These are phyloP conservation scores for Pterocles gutturalis DNA, from an alignment of 2,113 vertebrate genomes.

Conservation along the genomic window DNA sequence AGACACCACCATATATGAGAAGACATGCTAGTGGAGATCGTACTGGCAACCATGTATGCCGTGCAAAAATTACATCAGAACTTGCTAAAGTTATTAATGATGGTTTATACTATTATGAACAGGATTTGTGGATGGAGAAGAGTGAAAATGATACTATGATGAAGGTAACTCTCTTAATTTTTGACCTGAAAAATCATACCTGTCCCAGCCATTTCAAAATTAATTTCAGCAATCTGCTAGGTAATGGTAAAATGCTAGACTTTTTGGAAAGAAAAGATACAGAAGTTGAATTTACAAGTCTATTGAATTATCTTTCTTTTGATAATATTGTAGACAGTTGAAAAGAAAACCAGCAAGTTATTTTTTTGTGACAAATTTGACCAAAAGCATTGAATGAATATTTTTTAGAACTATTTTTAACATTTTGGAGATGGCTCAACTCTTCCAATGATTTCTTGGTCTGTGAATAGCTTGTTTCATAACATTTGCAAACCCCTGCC, in stretches of 20 bases:
- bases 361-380: background rate
- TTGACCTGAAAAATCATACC: background rate
- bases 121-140: slow-evolving; percentile 79
- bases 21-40: slow-evolving; percentile 73
- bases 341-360: background rate
- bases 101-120: slow-evolving; percentile 80
- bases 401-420: background rate
- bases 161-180: slow-evolving; percentile 73
- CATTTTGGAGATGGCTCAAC: background rate
- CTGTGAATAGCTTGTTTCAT: background rate
- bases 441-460: background rate
- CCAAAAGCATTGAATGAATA: background rate
- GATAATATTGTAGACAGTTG: background rate
- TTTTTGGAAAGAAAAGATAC: background rate
- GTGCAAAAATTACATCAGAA: slow-evolving; percentile 77
- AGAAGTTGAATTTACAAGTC: background rate
- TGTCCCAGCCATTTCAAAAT: background rate
- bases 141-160: slow-evolving; percentile 55
- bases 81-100: slow-evolving; percentile 82
- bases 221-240: background rate
- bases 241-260: background rate
- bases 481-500: background rate
- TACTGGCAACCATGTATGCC: slow-evolving; percentile 61
- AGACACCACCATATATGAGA: slow-evolving; percentile 78
- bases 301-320: background rate